Evolutionary conservation across 2,888 invertebrate genomes (phyloP).

Genomic region (Lacanobia wlatinum): DNA sequence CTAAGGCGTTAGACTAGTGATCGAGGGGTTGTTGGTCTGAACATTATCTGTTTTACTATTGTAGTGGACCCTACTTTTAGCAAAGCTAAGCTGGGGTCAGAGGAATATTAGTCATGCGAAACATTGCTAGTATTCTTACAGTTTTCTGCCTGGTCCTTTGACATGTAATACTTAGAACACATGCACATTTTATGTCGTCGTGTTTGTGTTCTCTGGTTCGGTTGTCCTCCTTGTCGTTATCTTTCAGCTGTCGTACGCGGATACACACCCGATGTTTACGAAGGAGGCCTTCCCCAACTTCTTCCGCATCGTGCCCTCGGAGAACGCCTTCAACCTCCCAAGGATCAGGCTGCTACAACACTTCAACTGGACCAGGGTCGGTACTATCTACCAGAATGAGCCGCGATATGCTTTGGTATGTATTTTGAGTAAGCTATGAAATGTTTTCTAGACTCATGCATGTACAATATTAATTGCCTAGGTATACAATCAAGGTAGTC

Average conservation of each 20-base stretch:
- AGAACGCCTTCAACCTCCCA: conserved; percentile 98
- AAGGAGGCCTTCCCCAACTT: conserved; percentile 98
- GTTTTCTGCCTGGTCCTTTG: background rate
- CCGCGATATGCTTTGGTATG: conserved; percentile 97
- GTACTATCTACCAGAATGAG: conserved; percentile 99
- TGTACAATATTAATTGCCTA: background rate
- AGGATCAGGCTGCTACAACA: conserved; percentile 96
- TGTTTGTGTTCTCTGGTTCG: conserved; percentile 11
- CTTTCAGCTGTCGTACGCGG: conserved; percentile 97
- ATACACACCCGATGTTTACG: conserved; percentile 99
- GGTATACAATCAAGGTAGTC: background rate
- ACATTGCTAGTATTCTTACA: background rate
- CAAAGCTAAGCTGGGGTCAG: background rate
- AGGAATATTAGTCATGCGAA: background rate
- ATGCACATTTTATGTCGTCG: background rate
- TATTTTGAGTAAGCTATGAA: background rate
- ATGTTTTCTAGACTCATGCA: background rate
- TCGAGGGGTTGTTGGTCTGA: background rate
- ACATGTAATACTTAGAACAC: background rate
- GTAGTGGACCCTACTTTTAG: background rate
- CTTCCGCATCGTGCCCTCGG: conserved; percentile 98
- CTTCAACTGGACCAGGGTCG: conserved; percentile 99
- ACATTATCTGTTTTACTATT: background rate
- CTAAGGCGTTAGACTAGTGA: background rate
- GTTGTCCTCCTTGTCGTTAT: conserved; percentile 62